Evolutionary conservation across 2,888 invertebrate species (phyloP).

Genomic region (Rugalucina vietnamica): DNA sequence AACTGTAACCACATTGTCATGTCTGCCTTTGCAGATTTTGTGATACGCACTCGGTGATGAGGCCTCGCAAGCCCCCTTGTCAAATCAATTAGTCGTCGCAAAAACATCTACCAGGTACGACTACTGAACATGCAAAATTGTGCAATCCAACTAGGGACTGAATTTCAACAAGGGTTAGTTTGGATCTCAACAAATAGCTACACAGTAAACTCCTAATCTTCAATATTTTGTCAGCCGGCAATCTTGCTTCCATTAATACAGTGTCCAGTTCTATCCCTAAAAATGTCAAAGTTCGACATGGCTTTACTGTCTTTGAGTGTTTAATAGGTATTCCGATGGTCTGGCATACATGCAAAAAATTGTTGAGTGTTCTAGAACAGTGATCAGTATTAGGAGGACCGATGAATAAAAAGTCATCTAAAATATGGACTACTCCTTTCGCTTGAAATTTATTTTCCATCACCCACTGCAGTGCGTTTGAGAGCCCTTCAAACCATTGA

Average conservation of each 20-base stretch:
- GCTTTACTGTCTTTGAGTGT: too few species aligned
- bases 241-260: neutral
- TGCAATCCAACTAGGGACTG: neutral
- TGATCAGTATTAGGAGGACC: too few species aligned
- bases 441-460: neutral
- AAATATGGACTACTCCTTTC: neutral
- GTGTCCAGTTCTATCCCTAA: neutral
- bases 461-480: neutral
- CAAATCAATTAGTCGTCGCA: neutral
- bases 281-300: too few species aligned
- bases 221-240: neutral
- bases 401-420: too few species aligned
- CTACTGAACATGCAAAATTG: neutral
- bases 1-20: neutral
- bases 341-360: too few species aligned
- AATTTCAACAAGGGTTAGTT: neutral
- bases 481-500: neutral
- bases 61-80: neutral
- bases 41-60: neutral
- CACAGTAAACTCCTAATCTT: neutral
- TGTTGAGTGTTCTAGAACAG: too few species aligned
- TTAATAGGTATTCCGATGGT: too few species aligned
- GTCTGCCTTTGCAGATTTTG: neutral
- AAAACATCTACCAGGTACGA: neutral
- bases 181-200: neutral